phyloP scores from a whole-genome alignment of 2,113 vertebrate genomes.

The Diadophis punctatus region DNA sequence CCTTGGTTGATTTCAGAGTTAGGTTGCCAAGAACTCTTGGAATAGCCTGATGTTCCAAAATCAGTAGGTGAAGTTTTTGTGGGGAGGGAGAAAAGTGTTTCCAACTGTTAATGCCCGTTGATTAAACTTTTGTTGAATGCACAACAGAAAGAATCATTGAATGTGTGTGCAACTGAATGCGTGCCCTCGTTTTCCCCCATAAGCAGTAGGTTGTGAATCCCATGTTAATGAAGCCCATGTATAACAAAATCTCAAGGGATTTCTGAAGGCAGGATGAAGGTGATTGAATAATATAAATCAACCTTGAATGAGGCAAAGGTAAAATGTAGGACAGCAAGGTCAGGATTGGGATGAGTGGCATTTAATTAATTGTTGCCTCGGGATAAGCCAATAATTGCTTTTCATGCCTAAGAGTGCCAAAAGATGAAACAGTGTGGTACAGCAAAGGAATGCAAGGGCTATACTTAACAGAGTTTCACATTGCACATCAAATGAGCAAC shows the following conservation, averaged over 20 bases:
- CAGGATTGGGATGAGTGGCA: neutral
- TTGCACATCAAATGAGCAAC: neutral
- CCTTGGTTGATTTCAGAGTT: neutral
- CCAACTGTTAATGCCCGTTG: neutral
- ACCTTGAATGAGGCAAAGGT: neutral
- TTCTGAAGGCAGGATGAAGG: neutral
- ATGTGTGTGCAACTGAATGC: neutral
- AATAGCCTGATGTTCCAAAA: neutral
- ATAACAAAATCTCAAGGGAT: neutral
- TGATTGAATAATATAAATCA: conserved; percentile 3
- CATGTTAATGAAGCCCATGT: neutral
- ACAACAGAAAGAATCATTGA: neutral
- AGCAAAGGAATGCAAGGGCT: neutral
- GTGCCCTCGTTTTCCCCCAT: neutral
- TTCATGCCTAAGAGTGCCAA: neutral
- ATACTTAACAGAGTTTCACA: neutral
- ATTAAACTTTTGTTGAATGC: neutral
- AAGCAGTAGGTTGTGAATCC: neutral
- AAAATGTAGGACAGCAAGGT: neutral
- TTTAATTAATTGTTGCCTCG: conserved; percentile 13
- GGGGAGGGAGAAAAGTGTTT: neutral
- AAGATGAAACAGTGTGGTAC: neutral
- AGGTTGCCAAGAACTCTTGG: neutral
- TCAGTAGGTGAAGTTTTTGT: neutral
- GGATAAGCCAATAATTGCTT: neutral